phyloP scores from a whole-genome alignment of 1,140 invertebrate species.

The Trypoxylus dichotomus region DNA sequence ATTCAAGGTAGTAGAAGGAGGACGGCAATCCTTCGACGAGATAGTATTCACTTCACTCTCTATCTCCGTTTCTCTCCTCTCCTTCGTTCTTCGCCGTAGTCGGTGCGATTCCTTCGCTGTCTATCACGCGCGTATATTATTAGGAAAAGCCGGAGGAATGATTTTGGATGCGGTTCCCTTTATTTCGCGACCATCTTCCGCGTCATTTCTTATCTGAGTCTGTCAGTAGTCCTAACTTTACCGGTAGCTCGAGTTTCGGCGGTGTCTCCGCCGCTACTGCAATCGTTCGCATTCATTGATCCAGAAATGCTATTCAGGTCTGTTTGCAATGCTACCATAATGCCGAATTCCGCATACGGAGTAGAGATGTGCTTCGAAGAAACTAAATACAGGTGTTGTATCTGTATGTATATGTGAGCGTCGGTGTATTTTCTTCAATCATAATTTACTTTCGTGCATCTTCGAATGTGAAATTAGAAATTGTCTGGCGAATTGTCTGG shows the following conservation, averaged over 20 bases:
- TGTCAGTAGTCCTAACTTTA: not conserved
- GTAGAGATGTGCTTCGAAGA: too few species aligned
- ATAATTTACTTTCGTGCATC: too few species aligned
- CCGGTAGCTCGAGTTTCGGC: not conserved
- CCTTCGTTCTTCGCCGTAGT: not conserved
- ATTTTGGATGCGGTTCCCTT: not conserved
- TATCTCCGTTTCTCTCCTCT: not conserved
- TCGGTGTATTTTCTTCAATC: too few species aligned
- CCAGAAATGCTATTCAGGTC: not conserved
- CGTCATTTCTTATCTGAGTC: not conserved
- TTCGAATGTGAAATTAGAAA: too few species aligned
- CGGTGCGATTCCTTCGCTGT: not conserved
- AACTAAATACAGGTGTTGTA: too few species aligned
- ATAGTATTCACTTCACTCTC: not conserved
- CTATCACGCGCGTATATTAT: not conserved
- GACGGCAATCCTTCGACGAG: not conserved
- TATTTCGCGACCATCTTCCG: not conserved
- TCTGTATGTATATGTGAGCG: too few species aligned
- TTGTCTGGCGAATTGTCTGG: too few species aligned
- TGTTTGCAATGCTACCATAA: not conserved
- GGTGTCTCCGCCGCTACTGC: not conserved
- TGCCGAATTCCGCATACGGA: not conserved
- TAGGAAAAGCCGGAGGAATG: not conserved
- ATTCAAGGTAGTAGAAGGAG: not conserved
- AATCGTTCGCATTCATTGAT: not conserved